phyloP scores from a whole-genome alignment of 1,140 invertebrate species.

The Metaphire vulgaris region DNA sequence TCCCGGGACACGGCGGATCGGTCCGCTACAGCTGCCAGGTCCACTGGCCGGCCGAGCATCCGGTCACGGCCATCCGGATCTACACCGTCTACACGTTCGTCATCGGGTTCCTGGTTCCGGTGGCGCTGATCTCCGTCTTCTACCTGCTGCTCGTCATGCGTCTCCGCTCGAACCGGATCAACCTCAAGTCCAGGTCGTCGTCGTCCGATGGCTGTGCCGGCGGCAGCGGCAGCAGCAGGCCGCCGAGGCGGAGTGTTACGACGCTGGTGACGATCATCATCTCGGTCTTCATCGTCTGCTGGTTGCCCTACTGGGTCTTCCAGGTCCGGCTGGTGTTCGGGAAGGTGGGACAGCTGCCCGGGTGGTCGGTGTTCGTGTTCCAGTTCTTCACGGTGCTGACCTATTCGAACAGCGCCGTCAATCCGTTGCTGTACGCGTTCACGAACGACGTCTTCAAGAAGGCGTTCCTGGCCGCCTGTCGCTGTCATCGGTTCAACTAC shows the following conservation, averaged over 20 bases:
- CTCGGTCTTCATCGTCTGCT: conserved; percentile 90
- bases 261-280: conserved; percentile 90
- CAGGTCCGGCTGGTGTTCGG: conserved; percentile 51
- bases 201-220: no score
- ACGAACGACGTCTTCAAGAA: conserved; percentile 70
- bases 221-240: neutral
- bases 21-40: conserved; percentile 37
- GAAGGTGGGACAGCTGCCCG: conserved; percentile 22
- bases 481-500: neutral
- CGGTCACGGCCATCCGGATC: conserved; percentile 27
- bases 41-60: conserved; percentile 33
- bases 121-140: conserved; percentile 29
- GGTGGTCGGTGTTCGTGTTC: conserved; percentile 34
- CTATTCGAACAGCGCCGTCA: conserved; percentile 61
- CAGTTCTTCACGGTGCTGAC: conserved; percentile 43
- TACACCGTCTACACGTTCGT: conserved; percentile 27
- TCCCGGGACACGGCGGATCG: neutral
- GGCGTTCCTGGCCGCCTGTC: conserved; percentile 13
- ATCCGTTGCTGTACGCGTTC: conserved; percentile 72
- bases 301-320: conserved; percentile 91
- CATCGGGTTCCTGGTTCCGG: conserved; percentile 30
- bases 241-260: conserved; percentile 72
- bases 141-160: conserved; percentile 28
- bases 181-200: neutral
- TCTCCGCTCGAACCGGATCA: neutral